Conservation (phyloP, 35 echinoderm and acorn worm species). For the Nesometra sesokonis region DNA sequence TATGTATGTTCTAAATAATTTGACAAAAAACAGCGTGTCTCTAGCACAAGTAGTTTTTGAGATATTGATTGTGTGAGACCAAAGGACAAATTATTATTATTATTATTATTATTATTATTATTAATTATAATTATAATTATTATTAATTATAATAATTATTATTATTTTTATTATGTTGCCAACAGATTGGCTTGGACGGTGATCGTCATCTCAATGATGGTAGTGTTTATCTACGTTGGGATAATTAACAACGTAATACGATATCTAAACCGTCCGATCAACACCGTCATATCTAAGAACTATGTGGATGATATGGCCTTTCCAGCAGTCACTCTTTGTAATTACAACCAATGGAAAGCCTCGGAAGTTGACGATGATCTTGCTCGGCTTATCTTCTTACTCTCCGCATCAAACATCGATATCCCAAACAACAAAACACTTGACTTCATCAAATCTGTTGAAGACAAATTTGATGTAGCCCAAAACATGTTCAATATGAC, state of each 20-base stretch:
- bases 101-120: too few species aligned
- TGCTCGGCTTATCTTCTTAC: background rate
- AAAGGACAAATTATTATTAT: too few species aligned
- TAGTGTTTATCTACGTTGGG: slow-evolving; percentile 4
- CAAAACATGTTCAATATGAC: background rate
- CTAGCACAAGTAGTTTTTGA: too few species aligned
- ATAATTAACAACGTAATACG: slow-evolving; percentile 6
- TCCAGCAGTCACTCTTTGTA: slow-evolving; percentile 39
- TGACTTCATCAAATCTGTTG: background rate
- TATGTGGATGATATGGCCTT: slow-evolving; percentile 14
- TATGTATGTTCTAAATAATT: too few species aligned
- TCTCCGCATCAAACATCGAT: background rate
- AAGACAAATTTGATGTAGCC: background rate
- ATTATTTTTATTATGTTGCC: too few species aligned
- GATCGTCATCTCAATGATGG: background rate
- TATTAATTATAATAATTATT: too few species aligned
- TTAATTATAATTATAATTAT: too few species aligned
- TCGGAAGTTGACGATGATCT: background rate
- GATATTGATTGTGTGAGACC: too few species aligned
- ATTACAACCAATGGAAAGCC: slow-evolving; percentile 37
- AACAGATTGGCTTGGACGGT: background rate
- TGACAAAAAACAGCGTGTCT: too few species aligned
- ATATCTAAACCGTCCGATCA: slow-evolving; percentile 2
- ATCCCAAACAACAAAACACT: background rate
- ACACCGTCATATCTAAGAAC: slow-evolving; percentile 20